phyloP scores from a whole-genome alignment of 1,140 invertebrate genomes.

The Leptopilina boulardi region DNA sequence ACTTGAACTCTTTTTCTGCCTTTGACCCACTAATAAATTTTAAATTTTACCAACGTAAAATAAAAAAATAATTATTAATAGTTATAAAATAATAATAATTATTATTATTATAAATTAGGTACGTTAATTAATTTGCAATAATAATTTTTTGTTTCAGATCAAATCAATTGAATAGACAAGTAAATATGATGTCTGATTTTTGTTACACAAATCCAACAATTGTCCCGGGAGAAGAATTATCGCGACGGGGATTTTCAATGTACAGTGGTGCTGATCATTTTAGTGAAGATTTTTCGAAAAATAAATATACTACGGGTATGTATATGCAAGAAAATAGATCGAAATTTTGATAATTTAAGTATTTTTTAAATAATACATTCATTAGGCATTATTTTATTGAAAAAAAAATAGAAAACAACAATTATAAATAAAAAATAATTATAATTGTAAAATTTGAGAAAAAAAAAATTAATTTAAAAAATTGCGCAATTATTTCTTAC shows the following conservation, averaged over 20 bases:
- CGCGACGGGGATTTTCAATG: slow-evolving; percentile 70
- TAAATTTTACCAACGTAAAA: background rate
- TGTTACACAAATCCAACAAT: slow-evolving; percentile 72
- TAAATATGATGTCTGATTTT: slow-evolving; percentile 69
- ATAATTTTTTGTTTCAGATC: slow-evolving; percentile 56
- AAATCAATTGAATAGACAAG: slow-evolving; percentile 64
- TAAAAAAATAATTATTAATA: background rate
- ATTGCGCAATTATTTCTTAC: background rate
- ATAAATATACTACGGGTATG: slow-evolving; percentile 45
- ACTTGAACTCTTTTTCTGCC: background rate
- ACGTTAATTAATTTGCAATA: background rate
- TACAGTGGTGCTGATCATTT: slow-evolving; percentile 63
- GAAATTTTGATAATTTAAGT: slow-evolving; percentile 58
- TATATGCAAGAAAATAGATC: slow-evolving; percentile 59
- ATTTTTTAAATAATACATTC: slow-evolving; percentile 27
- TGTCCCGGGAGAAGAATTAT: slow-evolving; percentile 68
- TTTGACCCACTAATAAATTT: background rate
- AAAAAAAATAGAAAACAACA: background rate
- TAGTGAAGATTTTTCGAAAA: slow-evolving; percentile 56
- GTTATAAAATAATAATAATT: background rate
- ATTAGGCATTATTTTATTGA: background rate
- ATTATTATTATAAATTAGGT: no score
- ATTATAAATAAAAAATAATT: background rate
- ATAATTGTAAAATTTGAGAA: background rate
- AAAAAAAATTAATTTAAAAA: background rate